Percentiles rank a stretch among this genome's conserved stretches.
phyloP scores from a whole-genome alignment of 2,888 invertebrate species.

The Volucella bombylans region DNA sequence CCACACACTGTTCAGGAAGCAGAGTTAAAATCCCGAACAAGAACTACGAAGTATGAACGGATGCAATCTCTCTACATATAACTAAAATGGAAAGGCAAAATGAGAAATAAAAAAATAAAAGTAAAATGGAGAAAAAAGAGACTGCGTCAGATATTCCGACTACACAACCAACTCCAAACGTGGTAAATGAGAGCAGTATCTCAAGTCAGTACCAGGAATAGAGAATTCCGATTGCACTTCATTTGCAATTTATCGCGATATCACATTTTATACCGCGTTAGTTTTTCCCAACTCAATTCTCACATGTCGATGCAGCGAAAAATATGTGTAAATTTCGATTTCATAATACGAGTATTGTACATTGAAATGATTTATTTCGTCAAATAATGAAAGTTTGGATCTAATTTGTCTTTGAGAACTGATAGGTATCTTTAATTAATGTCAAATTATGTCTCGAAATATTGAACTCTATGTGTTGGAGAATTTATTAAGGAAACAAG shows the following conservation, averaged over 20 bases:
- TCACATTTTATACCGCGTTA: slow-evolving; percentile 54
- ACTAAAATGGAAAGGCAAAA: slow-evolving; percentile 3
- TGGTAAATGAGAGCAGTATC: slow-evolving; percentile 13
- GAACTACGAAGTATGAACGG: slow-evolving; percentile 28
- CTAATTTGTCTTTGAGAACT: slow-evolving; percentile 18
- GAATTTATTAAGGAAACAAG: too few relatives aligned
- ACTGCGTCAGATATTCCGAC: slow-evolving; percentile 40
- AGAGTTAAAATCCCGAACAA: slow-evolving; percentile 22
- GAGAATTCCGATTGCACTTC: slow-evolving; percentile 47
- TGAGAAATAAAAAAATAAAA: slow-evolving; percentile 30
- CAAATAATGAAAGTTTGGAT: slow-evolving; percentile 55
- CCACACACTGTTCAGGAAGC: slow-evolving; percentile 2
- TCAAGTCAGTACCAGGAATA: slow-evolving; percentile 33
- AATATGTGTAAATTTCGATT: slow-evolving; percentile 63
- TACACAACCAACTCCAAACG: slow-evolving; percentile 4
- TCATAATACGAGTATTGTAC: too few relatives aligned
- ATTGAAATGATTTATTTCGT: slow-evolving; percentile 65
- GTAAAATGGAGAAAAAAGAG: slow-evolving; percentile 30
- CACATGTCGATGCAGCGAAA: slow-evolving; percentile 29
- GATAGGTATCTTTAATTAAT: slow-evolving; percentile 36
- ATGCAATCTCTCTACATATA: slow-evolving; percentile 27
- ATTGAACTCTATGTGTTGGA: too few relatives aligned
- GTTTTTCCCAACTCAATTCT: background rate
- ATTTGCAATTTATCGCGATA: slow-evolving; percentile 59
- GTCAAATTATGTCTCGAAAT: slow-evolving; percentile 2